phyloP scores from a whole-genome alignment of 2,888 invertebrate genomes.

The Ptilodon capucinus region DNA sequence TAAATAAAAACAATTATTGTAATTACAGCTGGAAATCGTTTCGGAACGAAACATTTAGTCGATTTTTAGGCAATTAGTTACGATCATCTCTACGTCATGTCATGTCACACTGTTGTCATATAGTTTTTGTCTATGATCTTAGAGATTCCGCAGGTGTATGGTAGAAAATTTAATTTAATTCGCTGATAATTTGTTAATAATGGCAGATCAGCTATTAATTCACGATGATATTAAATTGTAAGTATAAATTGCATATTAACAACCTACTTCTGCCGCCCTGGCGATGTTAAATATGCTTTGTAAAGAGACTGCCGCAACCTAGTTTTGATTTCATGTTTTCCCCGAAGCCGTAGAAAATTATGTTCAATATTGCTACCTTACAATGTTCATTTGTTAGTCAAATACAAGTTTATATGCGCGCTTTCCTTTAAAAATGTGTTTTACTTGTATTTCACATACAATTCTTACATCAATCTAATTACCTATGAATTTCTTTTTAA shows the following conservation, averaged over 20 bases:
- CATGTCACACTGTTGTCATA: too few species aligned
- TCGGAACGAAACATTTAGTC: not conserved
- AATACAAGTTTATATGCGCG: not conserved
- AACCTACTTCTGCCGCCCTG: not conserved
- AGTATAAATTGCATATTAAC: slow-evolving; percentile 55
- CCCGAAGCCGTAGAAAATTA: slow-evolving; percentile 40
- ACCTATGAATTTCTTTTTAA: not conserved
- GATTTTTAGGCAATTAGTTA: not conserved
- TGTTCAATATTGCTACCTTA: slow-evolving; percentile 2
- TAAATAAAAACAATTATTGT: not conserved
- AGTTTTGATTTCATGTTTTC: slow-evolving; percentile 30
- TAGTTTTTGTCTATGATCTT: too few species aligned
- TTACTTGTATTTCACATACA: not conserved
- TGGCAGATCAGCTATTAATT: slow-evolving; percentile 85
- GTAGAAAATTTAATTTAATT: slow-evolving; percentile 31
- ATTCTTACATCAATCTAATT: not conserved
- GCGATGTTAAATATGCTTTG: not conserved
- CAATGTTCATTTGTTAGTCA: not conserved
- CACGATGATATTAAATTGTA: slow-evolving; percentile 90
- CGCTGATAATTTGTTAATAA: slow-evolving; percentile 39
- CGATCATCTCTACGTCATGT: slow-evolving; percentile 13
- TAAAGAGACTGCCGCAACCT: slow-evolving; percentile 1
- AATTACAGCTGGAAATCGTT: not conserved
- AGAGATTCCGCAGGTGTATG: slow-evolving; percentile 29
- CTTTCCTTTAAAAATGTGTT: not conserved